Evolutionary conservation across 2,888 invertebrate genomes (phyloP).

Genomic region (Pegoplata infirma): DNA sequence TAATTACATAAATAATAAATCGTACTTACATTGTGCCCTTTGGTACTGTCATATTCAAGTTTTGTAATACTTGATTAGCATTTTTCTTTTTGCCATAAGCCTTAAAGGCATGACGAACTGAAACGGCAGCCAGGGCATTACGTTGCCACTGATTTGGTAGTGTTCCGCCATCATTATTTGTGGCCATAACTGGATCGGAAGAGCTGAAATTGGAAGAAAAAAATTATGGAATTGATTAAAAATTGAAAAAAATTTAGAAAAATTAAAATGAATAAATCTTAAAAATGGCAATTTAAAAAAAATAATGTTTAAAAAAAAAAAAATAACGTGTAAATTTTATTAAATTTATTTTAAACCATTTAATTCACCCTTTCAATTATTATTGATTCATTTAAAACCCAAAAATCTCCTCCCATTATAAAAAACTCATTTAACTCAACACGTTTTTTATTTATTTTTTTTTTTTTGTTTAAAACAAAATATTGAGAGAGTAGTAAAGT

Average conservation of each 20-base stretch:
- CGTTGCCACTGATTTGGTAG: constrained; percentile 81
- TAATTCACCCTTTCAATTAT: not conserved
- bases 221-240: not conserved
- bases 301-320: too few species aligned
- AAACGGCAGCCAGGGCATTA: constrained; percentile 88
- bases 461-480: constrained; percentile 4
- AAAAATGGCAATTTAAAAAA: not conserved
- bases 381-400: not conserved
- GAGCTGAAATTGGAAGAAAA: constrained; percentile 67
- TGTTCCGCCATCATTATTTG: constrained; percentile 77
- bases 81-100: constrained; percentile 93
- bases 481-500: not conserved
- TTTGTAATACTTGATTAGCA: constrained; percentile 90
- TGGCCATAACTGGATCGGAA: constrained; percentile 76
- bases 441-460: too few species aligned
- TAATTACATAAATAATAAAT: not conserved
- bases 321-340: too few species aligned
- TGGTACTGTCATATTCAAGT: constrained; percentile 95
- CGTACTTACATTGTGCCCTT: constrained; percentile 96
- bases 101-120: constrained; percentile 92
- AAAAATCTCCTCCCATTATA: not conserved
- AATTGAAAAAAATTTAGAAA: not conserved
- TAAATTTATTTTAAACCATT: not conserved
- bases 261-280: not conserved
- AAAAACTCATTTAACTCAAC: not conserved